These are phyloP conservation scores for Leucoraja ocellata DNA, from an alignment of 2,797 vertebrate species.

Conservation along the genomic window DNA sequence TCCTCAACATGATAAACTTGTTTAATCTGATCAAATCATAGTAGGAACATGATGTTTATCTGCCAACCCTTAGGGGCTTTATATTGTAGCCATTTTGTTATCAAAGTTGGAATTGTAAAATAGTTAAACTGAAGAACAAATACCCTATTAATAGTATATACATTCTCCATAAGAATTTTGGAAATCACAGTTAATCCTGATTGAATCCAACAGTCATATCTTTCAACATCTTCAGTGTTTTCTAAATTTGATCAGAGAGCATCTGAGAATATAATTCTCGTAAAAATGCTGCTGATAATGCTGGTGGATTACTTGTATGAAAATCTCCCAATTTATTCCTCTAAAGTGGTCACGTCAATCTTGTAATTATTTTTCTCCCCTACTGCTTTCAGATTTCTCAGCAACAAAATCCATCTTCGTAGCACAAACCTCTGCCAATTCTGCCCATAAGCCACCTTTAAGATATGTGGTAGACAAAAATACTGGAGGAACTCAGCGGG, in stretches of 20 bases:
- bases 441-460: background rate
- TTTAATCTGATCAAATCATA: background rate
- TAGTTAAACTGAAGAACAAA: background rate
- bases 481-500: too few species aligned
- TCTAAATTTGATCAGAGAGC: slow-evolving; percentile 4
- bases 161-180: background rate
- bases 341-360: background rate
- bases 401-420: background rate
- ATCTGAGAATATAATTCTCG: background rate
- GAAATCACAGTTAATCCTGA: slow-evolving; percentile 6
- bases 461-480: too few species aligned
- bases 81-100: background rate
- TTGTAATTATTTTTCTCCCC: background rate
- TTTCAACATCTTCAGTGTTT: background rate
- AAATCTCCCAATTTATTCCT: background rate
- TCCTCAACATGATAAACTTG: slow-evolving; percentile 4
- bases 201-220: background rate
- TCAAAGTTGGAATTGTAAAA: background rate
- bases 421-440: background rate
- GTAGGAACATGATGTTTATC: background rate
- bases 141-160: slow-evolving; percentile 7
- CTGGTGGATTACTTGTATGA: background rate
- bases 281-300: background rate
- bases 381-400: background rate
- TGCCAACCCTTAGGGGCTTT: slow-evolving; percentile 16